Conservation (phyloP, 2,113 vertebrate species). For the Trematocara nigrifrons region DNA sequence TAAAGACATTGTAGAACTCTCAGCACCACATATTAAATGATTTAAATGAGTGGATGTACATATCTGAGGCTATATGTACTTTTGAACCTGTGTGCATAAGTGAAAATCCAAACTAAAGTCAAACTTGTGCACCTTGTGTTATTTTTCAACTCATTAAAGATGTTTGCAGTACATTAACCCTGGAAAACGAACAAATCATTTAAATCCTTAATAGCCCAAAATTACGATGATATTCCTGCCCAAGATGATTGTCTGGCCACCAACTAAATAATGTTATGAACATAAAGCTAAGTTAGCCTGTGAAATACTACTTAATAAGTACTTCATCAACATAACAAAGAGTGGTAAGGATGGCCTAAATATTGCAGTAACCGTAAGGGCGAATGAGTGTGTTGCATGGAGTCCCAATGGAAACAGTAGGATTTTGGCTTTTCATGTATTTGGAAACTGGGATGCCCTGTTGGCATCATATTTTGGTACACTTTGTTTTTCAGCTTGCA, state of each 20-base stretch:
- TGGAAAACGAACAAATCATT: neutral
- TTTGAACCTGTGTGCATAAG: neutral
- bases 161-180: neutral
- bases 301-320: neutral
- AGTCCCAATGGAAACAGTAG: neutral
- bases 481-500: neutral
- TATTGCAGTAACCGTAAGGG: neutral
- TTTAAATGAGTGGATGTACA: neutral
- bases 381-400: neutral
- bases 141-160: neutral
- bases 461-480: neutral
- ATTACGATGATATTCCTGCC: neutral
- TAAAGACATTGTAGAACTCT: neutral
- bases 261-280: neutral
- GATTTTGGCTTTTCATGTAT: neutral
- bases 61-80: neutral
- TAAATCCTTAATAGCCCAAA: neutral
- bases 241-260: neutral
- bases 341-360: neutral
- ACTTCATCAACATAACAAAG: neutral
- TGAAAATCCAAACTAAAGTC: neutral
- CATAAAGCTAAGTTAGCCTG: neutral
- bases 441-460: neutral
- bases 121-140: neutral
- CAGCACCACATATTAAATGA: neutral